Evolutionary conservation across 2,797 vertebrate species (phyloP), one percentile per base, ranked within the genome.

Genomic region (Poeciliopsis turneri): DNA sequence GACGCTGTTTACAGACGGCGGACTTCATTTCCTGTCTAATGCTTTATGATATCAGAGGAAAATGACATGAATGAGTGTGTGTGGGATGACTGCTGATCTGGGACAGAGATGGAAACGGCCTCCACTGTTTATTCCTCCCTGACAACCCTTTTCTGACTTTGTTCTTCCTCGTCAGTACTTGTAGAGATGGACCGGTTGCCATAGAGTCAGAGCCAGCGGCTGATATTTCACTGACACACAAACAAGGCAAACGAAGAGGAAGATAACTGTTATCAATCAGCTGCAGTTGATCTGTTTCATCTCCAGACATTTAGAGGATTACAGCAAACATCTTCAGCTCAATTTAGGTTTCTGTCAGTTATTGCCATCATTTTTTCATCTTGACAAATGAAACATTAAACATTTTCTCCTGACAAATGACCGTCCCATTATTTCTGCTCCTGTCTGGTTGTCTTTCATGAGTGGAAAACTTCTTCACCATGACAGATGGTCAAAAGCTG

Each of bases 11-110:
- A 69, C 66, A 12, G 66, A 43, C 41, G 66, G 23, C 25, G 39
- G 66, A 69, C 39, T 43, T 69, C 36, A 69, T 69, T 69, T 69
- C 66, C 66, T 69, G 20, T 69, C 39, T 41, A 43, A 69, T 69
- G 66, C 36, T 69, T 69, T 43, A 69, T 43, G 66, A 43, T 69
- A 69, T 69, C 66, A 69, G 36, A 69, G 66, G 39, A 43, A 43
- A 5, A 25, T 25, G 59, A 36, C n/a, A 64, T 36, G 57, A 33
- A 12, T 33, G 57, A 13, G 13, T 30, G 28, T 33, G 57, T 61
- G 28, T 57, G 55, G n/a, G 30, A 9, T 12, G 28, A 16, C 23
- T 64, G 16, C 59, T 64, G 28, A 64, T 64, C 28, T 18, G 59
- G 59, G 15, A 64, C 30, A 64, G 16, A 64, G 12, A 64, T 36